Percentiles rank a stretch among this genome's conserved stretches.
These are phyloP conservation scores for Peromyscus attwateri DNA, from an alignment of 2,797 vertebrate species.

Conservation along the genomic window DNA sequence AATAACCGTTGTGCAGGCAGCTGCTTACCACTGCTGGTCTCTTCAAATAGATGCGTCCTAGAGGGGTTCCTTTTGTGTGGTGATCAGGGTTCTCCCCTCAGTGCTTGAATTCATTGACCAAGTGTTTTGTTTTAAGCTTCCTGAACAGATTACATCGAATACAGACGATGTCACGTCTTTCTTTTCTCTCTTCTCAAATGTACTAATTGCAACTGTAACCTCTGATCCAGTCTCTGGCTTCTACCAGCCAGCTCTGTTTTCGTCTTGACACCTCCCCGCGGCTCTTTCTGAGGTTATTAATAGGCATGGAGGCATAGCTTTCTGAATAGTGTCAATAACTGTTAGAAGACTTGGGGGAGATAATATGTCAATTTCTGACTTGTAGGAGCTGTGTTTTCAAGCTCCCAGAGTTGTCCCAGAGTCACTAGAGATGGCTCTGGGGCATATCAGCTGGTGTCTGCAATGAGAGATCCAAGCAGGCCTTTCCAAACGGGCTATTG, in stretches of 20 bases:
- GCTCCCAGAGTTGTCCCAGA: slow-evolving; percentile 60
- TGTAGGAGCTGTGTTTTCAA: slow-evolving; percentile 67
- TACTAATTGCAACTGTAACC: slow-evolving; percentile 72
- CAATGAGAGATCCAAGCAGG: slow-evolving; percentile 59
- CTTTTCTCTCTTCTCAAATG: slow-evolving; percentile 2
- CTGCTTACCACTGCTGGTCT: neutral
- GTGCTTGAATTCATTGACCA: neutral
- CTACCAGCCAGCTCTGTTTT: slow-evolving; percentile 68
- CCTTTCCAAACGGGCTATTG: slow-evolving; percentile 79
- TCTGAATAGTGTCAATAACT: slow-evolving; percentile 64
- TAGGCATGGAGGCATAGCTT: slow-evolving; percentile 74
- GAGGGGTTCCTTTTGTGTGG: neutral
- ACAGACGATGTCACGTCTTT: slow-evolving; percentile 62
- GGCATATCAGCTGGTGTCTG: slow-evolving; percentile 78
- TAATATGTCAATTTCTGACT: slow-evolving; percentile 72
- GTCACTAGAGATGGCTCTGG: slow-evolving; percentile 76
- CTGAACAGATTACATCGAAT: slow-evolving; percentile 11
- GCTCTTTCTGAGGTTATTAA: slow-evolving; percentile 80
- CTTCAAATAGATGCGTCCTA: neutral
- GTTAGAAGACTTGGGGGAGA: slow-evolving; percentile 44
- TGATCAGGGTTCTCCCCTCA: neutral
- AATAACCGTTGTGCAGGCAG: slow-evolving; percentile 52
- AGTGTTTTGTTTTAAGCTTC: slow-evolving; percentile 44
- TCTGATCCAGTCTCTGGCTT: slow-evolving; percentile 55
- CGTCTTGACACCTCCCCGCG: slow-evolving; percentile 73